Evolutionary conservation across 2,797 vertebrate genomes (phyloP).

Genomic region (Astyanax mexicanus): DNA sequence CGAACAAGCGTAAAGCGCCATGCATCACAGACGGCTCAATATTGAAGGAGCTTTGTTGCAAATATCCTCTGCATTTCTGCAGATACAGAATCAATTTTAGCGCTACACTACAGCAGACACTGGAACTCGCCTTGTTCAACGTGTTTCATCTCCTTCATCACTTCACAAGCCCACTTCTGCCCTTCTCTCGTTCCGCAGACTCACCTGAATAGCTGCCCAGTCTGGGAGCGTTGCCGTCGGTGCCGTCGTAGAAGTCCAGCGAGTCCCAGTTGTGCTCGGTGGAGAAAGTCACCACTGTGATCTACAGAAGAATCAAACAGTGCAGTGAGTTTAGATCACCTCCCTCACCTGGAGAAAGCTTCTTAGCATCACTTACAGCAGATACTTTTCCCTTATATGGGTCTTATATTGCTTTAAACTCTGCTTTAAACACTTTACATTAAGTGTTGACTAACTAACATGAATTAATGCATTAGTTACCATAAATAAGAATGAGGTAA

Average conservation of each 20-base stretch:
- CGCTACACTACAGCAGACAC: background rate
- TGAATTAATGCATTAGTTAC: too few species aligned
- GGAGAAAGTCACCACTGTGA: conserved; percentile 95
- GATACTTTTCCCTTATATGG: too few species aligned
- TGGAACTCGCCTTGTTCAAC: background rate
- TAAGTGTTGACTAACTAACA: too few species aligned
- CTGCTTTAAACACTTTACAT: too few species aligned
- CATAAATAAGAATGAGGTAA: too few species aligned
- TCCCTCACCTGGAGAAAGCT: background rate
- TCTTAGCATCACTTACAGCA: background rate
- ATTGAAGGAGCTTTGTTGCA: conserved; percentile 56
- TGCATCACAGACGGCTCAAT: conserved; percentile 35
- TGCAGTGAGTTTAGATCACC: background rate
- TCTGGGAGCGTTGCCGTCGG: conserved; percentile 91
- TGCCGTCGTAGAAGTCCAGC: conserved; percentile 95
- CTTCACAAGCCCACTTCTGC: background rate
- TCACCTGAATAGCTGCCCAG: conserved; percentile 98
- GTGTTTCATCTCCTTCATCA: background rate
- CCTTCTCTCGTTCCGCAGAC: conserved; percentile 4
- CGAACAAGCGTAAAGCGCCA: background rate
- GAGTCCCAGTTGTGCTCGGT: conserved; percentile 99
- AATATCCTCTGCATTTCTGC: conserved; percentile 11
- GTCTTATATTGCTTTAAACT: too few species aligned
- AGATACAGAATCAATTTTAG: background rate
- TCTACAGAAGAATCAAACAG: conserved; percentile 70